Conservation (phyloP, 2,888 invertebrate genomes). For the Tanytarsus gracilentus region DNA sequence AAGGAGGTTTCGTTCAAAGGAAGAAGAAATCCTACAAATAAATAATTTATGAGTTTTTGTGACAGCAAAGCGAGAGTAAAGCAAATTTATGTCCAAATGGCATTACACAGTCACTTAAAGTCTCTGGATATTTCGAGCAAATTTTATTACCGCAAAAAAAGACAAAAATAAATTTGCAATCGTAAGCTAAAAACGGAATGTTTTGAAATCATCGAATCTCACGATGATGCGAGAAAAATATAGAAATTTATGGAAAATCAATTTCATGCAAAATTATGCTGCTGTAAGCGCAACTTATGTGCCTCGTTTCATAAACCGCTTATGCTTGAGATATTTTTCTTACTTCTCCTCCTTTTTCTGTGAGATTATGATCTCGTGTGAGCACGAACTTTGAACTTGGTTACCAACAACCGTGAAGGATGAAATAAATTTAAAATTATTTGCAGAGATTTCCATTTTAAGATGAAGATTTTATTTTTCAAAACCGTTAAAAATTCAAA, state of each 20-base stretch:
- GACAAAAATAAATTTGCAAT: neutral
- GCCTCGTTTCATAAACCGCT: neutral
- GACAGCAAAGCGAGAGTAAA: conserved; percentile 8
- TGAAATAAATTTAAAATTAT: too few relatives aligned
- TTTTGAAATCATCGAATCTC: neutral
- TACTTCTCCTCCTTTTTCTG: neutral
- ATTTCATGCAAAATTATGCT: conserved; percentile 9
- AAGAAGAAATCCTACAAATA: too few relatives aligned
- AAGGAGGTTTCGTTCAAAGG: too few relatives aligned
- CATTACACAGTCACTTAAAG: too few relatives aligned
- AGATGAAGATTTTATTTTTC: too few relatives aligned
- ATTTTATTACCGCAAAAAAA: neutral
- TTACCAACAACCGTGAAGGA: too few relatives aligned
- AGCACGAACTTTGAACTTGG: too few relatives aligned
- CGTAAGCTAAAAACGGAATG: neutral
- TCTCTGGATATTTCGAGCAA: neutral
- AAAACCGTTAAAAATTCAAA: too few relatives aligned
- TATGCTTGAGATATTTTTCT: neutral
- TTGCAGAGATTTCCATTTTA: neutral
- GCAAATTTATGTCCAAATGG: neutral
- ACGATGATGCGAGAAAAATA: neutral
- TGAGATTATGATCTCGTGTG: neutral
- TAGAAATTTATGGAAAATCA: conserved; percentile 13
- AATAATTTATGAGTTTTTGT: conserved; percentile 12
- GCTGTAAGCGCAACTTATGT: neutral